phyloP scores from a whole-genome alignment of 1,140 invertebrate species.

The Drosophila ogumai region DNA sequence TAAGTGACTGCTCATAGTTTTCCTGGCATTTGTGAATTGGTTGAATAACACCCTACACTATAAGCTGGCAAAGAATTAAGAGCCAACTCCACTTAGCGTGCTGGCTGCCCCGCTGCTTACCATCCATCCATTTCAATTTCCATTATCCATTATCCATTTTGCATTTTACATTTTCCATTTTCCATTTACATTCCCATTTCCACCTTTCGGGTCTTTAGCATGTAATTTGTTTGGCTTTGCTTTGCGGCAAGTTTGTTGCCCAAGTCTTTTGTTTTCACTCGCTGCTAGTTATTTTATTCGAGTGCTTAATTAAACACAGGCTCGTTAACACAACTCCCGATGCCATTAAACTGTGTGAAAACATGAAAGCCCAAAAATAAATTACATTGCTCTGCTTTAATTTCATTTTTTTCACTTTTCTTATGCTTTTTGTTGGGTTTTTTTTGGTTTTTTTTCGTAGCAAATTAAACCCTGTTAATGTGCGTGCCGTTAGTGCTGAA shows the following conservation, averaged over 20 bases:
- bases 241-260: constrained; percentile 63
- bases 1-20: constrained; percentile 10
- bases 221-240: constrained; percentile 57
- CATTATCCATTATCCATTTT: constrained; percentile 15
- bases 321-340: constrained; percentile 59
- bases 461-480: constrained; percentile 72
- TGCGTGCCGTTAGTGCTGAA: constrained; percentile 62
- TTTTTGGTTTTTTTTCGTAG: constrained; percentile 12
- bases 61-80: constrained; percentile 24
- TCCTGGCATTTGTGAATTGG: constrained; percentile 11
- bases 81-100: constrained; percentile 19
- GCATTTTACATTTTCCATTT: constrained; percentile 6
- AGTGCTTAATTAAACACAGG: constrained; percentile 73
- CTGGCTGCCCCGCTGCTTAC: constrained; percentile 17
- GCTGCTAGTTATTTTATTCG: constrained; percentile 41
- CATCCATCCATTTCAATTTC: constrained; percentile 17
- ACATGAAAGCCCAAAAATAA: constrained; percentile 59
- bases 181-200: constrained; percentile 22
- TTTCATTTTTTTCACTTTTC: constrained; percentile 37
- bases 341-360: constrained; percentile 63
- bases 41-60: constrained; percentile 30
- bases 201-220: constrained; percentile 29
- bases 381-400: constrained; percentile 68
- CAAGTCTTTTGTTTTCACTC: constrained; percentile 79
- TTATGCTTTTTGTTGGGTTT: constrained; percentile 4